Conservation (phyloP, 2,888 invertebrate species). For the Drosophila lacicola region DNA sequence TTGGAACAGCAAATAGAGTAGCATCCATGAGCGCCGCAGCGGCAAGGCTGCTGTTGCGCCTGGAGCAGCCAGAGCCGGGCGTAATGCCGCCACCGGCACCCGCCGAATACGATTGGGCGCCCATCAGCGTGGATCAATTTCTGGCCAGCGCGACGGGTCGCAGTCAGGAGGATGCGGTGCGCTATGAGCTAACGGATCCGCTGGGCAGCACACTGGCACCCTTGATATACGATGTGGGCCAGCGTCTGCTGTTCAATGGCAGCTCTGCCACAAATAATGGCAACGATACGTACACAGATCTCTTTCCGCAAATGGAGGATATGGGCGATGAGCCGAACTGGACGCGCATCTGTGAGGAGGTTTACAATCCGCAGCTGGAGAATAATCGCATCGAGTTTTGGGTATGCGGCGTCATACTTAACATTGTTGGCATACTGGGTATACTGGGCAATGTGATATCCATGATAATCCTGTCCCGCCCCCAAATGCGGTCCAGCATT, state of each 20-base stretch:
- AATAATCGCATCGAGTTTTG: slow-evolving; percentile 90
- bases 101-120: slow-evolving; percentile 59
- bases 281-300: slow-evolving; percentile 33
- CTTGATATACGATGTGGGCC: slow-evolving; percentile 22
- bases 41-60: slow-evolving; percentile 31
- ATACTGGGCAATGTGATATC: slow-evolving; percentile 95
- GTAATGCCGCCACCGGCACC: slow-evolving; percentile 55
- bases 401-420: slow-evolving; percentile 92
- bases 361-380: slow-evolving; percentile 75
- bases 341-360: slow-evolving; percentile 68
- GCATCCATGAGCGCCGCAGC: slow-evolving; percentile 36
- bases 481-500: slow-evolving; percentile 98
- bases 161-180: slow-evolving; percentile 38
- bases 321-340: slow-evolving; percentile 49
- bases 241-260: slow-evolving; percentile 20
- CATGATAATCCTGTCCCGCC: slow-evolving; percentile 95
- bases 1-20: slow-evolving; percentile 8
- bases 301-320: slow-evolving; percentile 48
- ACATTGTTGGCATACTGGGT: slow-evolving; percentile 92
- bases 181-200: slow-evolving; percentile 55
- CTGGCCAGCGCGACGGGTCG: slow-evolving; percentile 68
- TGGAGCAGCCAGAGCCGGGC: slow-evolving; percentile 48
- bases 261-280: slow-evolving; percentile 7
- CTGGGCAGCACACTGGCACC: slow-evolving; percentile 39
- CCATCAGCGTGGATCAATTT: slow-evolving; percentile 73